Conservation (phyloP, 2,113 vertebrate genomes). For the Chitala chitala region DNA sequence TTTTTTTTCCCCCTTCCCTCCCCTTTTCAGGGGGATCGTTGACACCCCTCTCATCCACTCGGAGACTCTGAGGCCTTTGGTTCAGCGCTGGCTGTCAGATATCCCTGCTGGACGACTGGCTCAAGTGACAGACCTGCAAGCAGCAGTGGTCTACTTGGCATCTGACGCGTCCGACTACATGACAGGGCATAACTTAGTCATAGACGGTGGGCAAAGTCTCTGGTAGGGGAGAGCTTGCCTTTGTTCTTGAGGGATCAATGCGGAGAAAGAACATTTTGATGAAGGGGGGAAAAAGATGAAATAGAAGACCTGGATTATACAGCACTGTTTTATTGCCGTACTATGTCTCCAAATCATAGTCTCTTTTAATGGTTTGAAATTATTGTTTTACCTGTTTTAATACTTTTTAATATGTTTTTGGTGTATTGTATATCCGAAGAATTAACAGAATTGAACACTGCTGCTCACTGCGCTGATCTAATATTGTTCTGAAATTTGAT, state of each 20-base stretch:
- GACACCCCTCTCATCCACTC: conserved; percentile 77
- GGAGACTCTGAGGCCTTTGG: conserved; percentile 66
- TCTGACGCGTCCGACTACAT: conserved; percentile 74
- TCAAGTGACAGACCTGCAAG: conserved; percentile 76
- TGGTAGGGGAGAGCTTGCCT: conserved; percentile 61
- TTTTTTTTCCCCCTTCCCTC: conserved; percentile 27
- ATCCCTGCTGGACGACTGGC: conserved; percentile 77
- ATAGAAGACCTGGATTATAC: background rate
- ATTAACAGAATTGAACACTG: background rate
- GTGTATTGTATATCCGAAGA: background rate
- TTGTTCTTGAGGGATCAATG: conserved; percentile 32
- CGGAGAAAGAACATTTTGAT: conserved; percentile 24
- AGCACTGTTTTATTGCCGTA: background rate
- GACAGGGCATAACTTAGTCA: conserved; percentile 87
- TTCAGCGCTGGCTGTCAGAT: conserved; percentile 70
- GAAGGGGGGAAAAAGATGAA: background rate
- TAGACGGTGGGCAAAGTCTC: conserved; percentile 77
- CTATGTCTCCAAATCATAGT: background rate
- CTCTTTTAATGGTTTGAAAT: background rate
- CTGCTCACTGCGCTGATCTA: background rate
- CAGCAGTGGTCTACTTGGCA: conserved; percentile 74
- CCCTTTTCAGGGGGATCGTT: conserved; percentile 70
- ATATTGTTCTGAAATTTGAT: background rate
- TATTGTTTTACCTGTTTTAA: background rate
- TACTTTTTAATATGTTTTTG: background rate